phyloP scores from a whole-genome alignment of 2,113 vertebrate genomes.

The Oenanthe melanoleuca region DNA sequence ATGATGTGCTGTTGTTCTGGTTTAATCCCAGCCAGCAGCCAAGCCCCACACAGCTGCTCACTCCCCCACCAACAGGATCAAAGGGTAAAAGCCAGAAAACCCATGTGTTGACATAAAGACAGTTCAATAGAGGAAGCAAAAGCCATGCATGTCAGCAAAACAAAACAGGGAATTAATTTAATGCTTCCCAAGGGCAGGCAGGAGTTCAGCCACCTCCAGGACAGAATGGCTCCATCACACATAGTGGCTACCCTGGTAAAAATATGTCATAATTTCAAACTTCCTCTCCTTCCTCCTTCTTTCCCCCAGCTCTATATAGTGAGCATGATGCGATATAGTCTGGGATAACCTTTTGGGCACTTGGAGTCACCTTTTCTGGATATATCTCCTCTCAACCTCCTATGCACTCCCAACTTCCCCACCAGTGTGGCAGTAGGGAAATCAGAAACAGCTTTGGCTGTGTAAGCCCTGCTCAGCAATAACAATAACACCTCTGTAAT shows the following conservation, averaged over 20 bases:
- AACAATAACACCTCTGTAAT: not conserved
- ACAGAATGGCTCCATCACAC: not conserved
- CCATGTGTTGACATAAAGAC: not conserved
- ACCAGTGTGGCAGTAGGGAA: fast-evolving
- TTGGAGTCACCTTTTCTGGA: not conserved
- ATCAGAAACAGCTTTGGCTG: not conserved
- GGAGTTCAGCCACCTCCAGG: not conserved
- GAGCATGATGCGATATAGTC: too few relatives aligned
- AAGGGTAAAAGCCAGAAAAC: not conserved
- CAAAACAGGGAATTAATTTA: not conserved
- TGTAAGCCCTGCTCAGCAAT: not conserved
- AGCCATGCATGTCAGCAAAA: fast-evolving
- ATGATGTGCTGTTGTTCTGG: not conserved
- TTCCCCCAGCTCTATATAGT: not conserved
- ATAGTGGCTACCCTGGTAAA: too few relatives aligned
- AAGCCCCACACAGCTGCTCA: not conserved
- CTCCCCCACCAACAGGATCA: fast-evolving
- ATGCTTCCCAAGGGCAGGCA: not conserved
- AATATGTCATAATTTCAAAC: fast-evolving
- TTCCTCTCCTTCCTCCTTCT: not conserved
- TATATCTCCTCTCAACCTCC: not conserved
- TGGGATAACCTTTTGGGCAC: not conserved
- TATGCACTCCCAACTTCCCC: not conserved
- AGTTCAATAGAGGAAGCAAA: not conserved
- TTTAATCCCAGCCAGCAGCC: not conserved